These are phyloP conservation scores for Julus scanicus DNA, from an alignment of 2,888 invertebrate genomes.

Conservation along the genomic window DNA sequence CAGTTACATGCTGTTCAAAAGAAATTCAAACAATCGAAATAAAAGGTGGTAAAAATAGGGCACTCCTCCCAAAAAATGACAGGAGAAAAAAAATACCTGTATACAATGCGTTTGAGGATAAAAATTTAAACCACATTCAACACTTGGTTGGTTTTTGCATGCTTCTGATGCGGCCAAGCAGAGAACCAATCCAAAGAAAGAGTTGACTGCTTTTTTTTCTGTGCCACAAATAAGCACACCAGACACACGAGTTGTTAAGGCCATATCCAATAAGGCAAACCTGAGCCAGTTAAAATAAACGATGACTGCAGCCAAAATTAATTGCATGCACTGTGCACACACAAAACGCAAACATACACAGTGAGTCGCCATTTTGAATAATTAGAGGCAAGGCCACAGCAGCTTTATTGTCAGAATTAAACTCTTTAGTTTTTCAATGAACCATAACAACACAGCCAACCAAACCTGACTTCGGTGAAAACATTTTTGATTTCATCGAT, in stretches of 20 bases:
- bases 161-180: not conserved
- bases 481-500: no score
- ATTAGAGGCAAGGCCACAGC: not conserved
- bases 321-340: not conserved
- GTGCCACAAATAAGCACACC: not conserved
- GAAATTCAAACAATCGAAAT: slow-evolving; percentile 27
- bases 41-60: not conserved
- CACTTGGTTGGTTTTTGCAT: not conserved
- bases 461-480: no score
- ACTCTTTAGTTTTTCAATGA: no score
- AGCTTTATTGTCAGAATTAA: not conserved
- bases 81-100: not conserved
- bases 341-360: not conserved
- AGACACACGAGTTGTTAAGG: not conserved
- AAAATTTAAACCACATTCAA: slow-evolving; percentile 17
- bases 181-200: not conserved
- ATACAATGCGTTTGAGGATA: slow-evolving; percentile 10
- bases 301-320: not conserved
- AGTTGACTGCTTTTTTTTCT: not conserved
- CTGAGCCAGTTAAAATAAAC: not conserved
- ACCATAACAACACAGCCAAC: no score
- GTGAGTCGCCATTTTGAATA: not conserved
- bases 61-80: slow-evolving; percentile 7
- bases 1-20: not conserved
- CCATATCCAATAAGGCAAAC: not conserved